Percentiles rank a stretch among this genome's conserved stretches.
These are phyloP conservation scores for Antheraea yamamai DNA, from an alignment of 2,888 invertebrate genomes.

Conservation along the genomic window DNA sequence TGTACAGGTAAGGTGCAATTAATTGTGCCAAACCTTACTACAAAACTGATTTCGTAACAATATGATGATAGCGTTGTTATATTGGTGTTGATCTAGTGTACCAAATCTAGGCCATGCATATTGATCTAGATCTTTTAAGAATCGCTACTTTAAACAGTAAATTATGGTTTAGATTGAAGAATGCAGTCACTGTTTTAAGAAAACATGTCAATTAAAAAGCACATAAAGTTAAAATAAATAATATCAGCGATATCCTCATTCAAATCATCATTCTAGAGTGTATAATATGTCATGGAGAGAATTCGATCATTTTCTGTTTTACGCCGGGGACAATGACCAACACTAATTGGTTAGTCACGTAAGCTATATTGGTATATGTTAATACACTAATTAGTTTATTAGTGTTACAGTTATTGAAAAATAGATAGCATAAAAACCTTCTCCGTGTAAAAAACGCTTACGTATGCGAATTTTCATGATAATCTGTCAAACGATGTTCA, in stretches of 20 bases:
- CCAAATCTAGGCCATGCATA: neutral
- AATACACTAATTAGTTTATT: neutral
- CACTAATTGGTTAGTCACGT: neutral
- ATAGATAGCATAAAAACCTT: too few relatives aligned
- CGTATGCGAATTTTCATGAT: too few relatives aligned
- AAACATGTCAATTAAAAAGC: too few relatives aligned
- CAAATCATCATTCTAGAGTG: too few relatives aligned
- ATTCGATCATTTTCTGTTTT: neutral
- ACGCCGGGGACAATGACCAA: neutral
- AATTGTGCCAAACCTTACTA: neutral
- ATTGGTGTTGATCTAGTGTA: neutral
- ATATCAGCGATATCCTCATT: too few relatives aligned
- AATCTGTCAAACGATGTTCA: too few relatives aligned
- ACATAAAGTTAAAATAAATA: too few relatives aligned
- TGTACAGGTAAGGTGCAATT: neutral
- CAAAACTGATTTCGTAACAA: neutral
- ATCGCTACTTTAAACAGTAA: neutral
- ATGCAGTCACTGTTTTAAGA: neutral
- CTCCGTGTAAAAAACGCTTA: too few relatives aligned
- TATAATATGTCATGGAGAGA: too few relatives aligned
- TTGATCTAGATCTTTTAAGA: neutral
- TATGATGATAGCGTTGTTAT: neutral
- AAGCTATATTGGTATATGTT: neutral
- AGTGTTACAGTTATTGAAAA: too few relatives aligned
- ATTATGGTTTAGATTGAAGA: neutral